Conservation (phyloP, 2,113 vertebrate genomes). For the Stegostoma tigrinum region DNA sequence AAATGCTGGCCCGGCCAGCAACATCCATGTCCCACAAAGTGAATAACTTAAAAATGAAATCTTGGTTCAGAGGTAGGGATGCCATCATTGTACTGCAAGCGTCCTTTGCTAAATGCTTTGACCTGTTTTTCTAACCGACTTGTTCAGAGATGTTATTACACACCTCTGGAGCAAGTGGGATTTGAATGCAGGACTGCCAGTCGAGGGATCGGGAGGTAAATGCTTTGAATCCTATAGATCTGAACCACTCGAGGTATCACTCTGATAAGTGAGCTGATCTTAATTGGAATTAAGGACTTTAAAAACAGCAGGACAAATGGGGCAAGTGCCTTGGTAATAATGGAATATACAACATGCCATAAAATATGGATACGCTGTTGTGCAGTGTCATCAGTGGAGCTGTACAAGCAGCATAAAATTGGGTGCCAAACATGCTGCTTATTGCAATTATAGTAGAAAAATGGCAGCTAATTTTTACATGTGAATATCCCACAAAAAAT, state of each 20-base stretch:
- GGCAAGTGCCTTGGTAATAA: background rate
- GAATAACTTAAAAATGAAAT: too few species aligned
- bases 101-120: too few species aligned
- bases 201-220: too few species aligned
- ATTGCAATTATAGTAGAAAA: background rate
- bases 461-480: background rate
- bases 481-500: background rate
- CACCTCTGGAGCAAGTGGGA: too few species aligned
- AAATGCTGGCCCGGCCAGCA: too few species aligned
- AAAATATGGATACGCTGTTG: background rate
- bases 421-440: background rate
- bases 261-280: background rate
- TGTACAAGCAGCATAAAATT: background rate
- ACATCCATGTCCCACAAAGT: too few species aligned
- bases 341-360: background rate
- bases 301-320: background rate
- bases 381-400: background rate
- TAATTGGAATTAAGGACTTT: background rate
- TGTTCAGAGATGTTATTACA: too few species aligned
- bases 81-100: too few species aligned
- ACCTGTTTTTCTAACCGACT: too few species aligned
- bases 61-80: too few species aligned
- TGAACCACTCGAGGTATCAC: background rate
- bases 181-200: too few species aligned
- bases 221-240: background rate